A percentile compares a stretch with the other conserved stretches of the same genome.
These are phyloP conservation scores for Microctonus hyperodae DNA, from an alignment of 2,888 invertebrate genomes.

Conservation along the genomic window DNA sequence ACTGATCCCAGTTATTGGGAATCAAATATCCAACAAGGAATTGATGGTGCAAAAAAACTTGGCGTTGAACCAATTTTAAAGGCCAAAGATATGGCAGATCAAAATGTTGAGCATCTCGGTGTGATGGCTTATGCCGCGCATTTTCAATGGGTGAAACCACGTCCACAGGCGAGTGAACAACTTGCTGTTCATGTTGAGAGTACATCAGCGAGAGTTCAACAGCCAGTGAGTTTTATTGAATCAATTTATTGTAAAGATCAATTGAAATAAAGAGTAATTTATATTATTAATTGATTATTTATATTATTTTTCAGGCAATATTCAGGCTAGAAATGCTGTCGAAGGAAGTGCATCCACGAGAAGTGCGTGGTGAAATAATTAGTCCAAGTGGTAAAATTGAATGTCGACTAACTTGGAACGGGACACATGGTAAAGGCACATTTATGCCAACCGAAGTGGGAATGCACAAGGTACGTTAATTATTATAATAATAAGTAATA, in stretches of 20 bases:
- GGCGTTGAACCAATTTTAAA: conserved; percentile 90
- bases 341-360: conserved; percentile 74
- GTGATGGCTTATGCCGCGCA: conserved; percentile 97
- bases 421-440: conserved; percentile 74
- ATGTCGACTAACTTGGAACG: conserved; percentile 63
- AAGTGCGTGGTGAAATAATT: conserved; percentile 78
- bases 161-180: conserved; percentile 84
- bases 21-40: conserved; percentile 79
- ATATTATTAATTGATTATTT: neutral
- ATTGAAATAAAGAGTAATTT: neutral
- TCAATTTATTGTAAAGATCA: neutral
- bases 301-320: conserved; percentile 68
- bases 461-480: conserved; percentile 79
- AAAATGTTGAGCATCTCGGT: conserved; percentile 93
- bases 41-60: conserved; percentile 69
- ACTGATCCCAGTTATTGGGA: conserved; percentile 83
- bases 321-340: conserved; percentile 79
- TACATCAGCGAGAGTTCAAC: conserved; percentile 85
- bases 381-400: conserved; percentile 77
- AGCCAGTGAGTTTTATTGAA: conserved; percentile 71
- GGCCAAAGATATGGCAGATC: conserved; percentile 93
- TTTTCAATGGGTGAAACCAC: conserved; percentile 87
- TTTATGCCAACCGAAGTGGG: conserved; percentile 91
- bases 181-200: conserved; percentile 81
- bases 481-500: conserved; percentile 9